Evolutionary conservation across 1,140 invertebrate genomes (phyloP).

Genomic region (Wasmannia auropunctata): DNA sequence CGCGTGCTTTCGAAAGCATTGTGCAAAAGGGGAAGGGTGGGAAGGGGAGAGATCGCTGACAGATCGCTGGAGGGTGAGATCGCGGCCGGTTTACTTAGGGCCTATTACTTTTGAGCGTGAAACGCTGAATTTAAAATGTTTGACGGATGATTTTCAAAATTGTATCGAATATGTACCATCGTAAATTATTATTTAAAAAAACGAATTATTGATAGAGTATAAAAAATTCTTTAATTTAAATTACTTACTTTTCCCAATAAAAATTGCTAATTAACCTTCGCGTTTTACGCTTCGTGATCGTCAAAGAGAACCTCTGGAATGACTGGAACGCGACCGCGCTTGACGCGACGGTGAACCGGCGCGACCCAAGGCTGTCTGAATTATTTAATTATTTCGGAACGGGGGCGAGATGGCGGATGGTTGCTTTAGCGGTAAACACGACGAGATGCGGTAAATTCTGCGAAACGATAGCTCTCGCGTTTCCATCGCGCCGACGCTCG

Average conservation of each 20-base stretch:
- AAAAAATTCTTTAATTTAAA: background rate
- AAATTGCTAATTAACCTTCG: slow-evolving; percentile 4
- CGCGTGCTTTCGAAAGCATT: slow-evolving; percentile 33
- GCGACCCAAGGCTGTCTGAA: slow-evolving; percentile 51
- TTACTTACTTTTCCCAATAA: background rate
- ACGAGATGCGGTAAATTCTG: slow-evolving; percentile 9
- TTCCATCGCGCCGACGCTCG: slow-evolving; percentile 1
- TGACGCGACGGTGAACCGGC: slow-evolving; percentile 32
- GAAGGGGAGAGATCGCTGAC: background rate
- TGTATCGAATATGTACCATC: background rate
- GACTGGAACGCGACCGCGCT: background rate
- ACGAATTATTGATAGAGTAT: background rate
- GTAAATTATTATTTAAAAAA: background rate
- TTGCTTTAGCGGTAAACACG: slow-evolving; percentile 36
- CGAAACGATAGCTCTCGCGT: slow-evolving; percentile 36
- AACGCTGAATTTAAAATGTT: slow-evolving; percentile 11
- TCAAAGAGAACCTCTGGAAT: slow-evolving; percentile 27
- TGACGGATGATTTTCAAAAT: background rate
- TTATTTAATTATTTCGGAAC: slow-evolving; percentile 71
- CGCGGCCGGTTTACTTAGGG: slow-evolving; percentile 17
- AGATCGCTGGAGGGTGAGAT: slow-evolving; percentile 15
- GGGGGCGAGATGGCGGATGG: slow-evolving; percentile 12
- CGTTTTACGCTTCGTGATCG: background rate
- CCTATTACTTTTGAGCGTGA: background rate
- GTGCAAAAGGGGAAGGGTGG: background rate